Evolutionary conservation across 2,888 invertebrate genomes (phyloP), one percentile per base, ranked within the genome.

Genomic region (Caenorhabditis uteleia): DNA sequence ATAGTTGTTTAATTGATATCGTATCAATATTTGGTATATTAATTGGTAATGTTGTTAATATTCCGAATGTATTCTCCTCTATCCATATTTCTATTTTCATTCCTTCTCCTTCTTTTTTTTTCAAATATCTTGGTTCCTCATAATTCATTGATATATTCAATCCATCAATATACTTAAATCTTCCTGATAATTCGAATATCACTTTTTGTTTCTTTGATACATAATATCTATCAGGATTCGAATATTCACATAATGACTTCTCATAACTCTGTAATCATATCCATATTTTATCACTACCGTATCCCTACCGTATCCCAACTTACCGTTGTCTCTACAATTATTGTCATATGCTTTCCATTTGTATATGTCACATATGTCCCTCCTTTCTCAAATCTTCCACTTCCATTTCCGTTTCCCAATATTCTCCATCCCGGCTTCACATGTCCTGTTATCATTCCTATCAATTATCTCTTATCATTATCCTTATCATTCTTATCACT

Each of bases 311-410:
- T 20, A 34, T 33, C 3, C 12, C 33, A 33, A 33, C 20, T 27
- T n/a, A 84, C 85, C 83, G 85, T 83, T 6, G 84, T 84, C 72
- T 85, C 85, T 48, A 85, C 78, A 38, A 85, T 72, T 33, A 85
- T 82, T 10, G 84, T 83, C n/a, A 85, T 59, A 55, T 84, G 74
- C 43, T 78, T 78, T 16, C 68, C 66, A 55, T 83, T 78, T 29
- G 79, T 69, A 8, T 84, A 77, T 1, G 83, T 67, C 4, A 85
- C 84, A 60, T 82, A 84, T 42, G 84, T 83, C 8, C 85, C 85
- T 5, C 84, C 85, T 21, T 65, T 51, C 1, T 74, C 59, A 45
- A 85, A 76, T 25, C 71, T 60, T 1, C 83, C 82, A 1, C 83
- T 83, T 3, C 85, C 84, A 18, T 67, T 48, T 3, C 79, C 80